phyloP scores from a whole-genome alignment of 1,140 invertebrate species.

The Scaptomyza montana region DNA sequence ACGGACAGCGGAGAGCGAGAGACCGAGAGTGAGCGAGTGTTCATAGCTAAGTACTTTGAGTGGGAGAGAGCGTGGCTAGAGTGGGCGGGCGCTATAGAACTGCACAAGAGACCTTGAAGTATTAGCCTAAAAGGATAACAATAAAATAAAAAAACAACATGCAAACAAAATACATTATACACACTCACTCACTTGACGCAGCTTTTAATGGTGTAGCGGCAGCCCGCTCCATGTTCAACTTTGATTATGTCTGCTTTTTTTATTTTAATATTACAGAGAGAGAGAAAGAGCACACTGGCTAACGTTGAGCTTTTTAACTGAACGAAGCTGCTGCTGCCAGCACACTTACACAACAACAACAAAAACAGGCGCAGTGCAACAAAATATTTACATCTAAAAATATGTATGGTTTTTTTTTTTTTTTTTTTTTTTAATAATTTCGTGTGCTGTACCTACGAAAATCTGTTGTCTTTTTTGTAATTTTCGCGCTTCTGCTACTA shows the following conservation, averaged over 20 bases:
- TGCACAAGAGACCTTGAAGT: conserved; percentile 34
- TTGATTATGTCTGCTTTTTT: conserved; percentile 6
- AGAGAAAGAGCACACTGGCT: conserved; percentile 8
- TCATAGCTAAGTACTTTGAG: conserved; percentile 13
- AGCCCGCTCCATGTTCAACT: background rate
- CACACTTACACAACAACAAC: conserved; percentile 49
- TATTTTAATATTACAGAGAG: conserved; percentile 22
- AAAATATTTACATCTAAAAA: conserved; percentile 10
- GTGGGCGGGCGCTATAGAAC: conserved; percentile 15
- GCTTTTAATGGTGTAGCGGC: background rate
- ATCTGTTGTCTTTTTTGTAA: background rate
- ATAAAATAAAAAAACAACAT: background rate
- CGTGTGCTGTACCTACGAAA: conserved; percentile 3
- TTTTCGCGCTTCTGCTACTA: conserved; percentile 36
- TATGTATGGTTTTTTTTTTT: background rate
- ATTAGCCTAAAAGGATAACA: conserved; percentile 35
- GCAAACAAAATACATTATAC: background rate
- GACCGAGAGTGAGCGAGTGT: conserved; percentile 3
- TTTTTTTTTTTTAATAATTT: background rate
- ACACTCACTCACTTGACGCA: background rate
- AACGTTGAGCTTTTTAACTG: conserved; percentile 54
- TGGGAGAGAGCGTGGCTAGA: conserved; percentile 6
- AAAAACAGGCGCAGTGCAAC: conserved; percentile 27
- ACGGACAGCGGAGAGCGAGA: background rate
- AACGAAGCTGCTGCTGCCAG: conserved; percentile 51